These are phyloP conservation scores for Sakesphorus luctuosus DNA, from an alignment of 2,113 vertebrate genomes.

Conservation along the genomic window DNA sequence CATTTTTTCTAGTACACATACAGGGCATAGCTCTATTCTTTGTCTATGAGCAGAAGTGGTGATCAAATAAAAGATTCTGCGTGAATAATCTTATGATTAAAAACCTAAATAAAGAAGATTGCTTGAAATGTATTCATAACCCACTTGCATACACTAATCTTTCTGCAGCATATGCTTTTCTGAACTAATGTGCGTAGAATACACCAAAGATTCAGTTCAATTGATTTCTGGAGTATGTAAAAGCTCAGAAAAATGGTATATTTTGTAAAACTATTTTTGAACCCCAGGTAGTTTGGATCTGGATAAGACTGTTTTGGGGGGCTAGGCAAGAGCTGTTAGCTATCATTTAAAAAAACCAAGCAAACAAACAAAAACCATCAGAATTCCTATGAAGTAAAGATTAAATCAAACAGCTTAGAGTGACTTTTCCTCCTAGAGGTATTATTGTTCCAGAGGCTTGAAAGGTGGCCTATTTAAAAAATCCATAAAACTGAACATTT, in stretches of 20 bases:
- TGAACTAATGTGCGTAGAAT: background rate
- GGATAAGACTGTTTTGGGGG: background rate
- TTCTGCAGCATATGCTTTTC: background rate
- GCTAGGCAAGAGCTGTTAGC: background rate
- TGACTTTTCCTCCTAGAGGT: background rate
- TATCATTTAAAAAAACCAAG: background rate
- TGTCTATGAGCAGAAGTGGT: background rate
- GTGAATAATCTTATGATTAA: background rate
- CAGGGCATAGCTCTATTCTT: background rate
- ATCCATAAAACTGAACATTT: background rate
- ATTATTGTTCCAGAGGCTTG: background rate
- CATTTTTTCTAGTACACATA: background rate
- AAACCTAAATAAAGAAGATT: background rate
- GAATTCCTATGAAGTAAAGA: background rate
- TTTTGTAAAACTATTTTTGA: background rate
- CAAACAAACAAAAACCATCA: too few relatives aligned
- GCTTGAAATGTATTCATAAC: background rate
- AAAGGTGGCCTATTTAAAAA: background rate
- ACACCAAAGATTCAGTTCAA: background rate
- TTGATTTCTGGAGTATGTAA: background rate
- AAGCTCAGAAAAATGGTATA: background rate
- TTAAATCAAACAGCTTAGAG: background rate
- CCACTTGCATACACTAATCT: background rate
- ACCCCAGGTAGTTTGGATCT: background rate
- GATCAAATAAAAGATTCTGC: background rate